These are phyloP conservation scores for Pongo pygmaeus DNA, from an alignment of 2,113 vertebrate genomes.

Conservation along the genomic window DNA sequence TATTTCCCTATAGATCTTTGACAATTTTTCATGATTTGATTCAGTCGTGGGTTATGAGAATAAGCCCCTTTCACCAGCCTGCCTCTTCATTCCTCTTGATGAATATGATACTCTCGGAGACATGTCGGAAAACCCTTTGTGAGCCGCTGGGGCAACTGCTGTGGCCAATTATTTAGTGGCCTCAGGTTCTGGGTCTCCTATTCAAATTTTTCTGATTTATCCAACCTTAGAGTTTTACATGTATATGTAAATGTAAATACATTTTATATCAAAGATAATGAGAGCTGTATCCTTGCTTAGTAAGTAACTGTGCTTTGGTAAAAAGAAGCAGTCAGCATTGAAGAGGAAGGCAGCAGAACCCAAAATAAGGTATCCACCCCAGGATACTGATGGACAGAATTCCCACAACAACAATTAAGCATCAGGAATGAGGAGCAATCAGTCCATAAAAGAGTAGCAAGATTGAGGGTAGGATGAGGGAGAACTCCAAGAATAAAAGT, in stretches of 20 bases:
- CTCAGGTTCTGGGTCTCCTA: not conserved
- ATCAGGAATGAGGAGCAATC: not conserved
- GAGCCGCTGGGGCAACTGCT: not conserved
- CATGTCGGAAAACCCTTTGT: not conserved
- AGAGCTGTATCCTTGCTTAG: not conserved
- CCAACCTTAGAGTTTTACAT: not conserved
- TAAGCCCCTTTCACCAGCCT: not conserved
- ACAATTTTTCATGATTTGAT: slow-evolving; percentile 21
- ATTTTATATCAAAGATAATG: not conserved
- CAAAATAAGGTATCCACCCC: not conserved
- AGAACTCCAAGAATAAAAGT: not conserved
- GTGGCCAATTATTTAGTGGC: not conserved
- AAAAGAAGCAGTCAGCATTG: not conserved
- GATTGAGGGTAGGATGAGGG: not conserved
- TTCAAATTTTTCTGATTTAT: not conserved
- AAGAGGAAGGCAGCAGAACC: not conserved
- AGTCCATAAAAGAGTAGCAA: not conserved
- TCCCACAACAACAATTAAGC: not conserved
- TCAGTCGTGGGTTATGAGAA: not conserved
- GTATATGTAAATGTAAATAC: not conserved
- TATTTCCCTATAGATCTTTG: slow-evolving; percentile 48
- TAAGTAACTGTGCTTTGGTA: not conserved
- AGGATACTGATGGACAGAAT: not conserved
- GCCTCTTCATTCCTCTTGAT: not conserved
- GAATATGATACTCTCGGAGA: not conserved